phyloP scores from a whole-genome alignment of 1,140 invertebrate genomes.

The Drosophila azteca region DNA sequence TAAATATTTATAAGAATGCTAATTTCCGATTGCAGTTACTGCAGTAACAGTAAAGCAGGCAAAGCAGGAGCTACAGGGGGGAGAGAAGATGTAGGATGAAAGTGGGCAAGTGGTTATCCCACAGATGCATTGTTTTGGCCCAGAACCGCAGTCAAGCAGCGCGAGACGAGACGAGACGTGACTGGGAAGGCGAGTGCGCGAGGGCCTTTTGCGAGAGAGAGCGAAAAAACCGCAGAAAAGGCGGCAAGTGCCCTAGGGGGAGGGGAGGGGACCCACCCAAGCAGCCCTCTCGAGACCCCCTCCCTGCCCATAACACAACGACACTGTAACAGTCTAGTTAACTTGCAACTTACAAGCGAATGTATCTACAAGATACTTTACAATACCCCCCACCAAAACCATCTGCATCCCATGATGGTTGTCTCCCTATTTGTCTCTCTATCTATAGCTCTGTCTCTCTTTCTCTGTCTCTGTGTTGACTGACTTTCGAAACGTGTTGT shows the following conservation, averaged over 20 bases:
- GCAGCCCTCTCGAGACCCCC: background rate
- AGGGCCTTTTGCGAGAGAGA: slow-evolving; percentile 22
- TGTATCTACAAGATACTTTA: slow-evolving; percentile 70
- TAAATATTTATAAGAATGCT: slow-evolving; percentile 79
- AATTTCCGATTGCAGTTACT: slow-evolving; percentile 59
- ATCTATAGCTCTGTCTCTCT: slow-evolving; percentile 8
- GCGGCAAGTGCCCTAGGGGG: slow-evolving; percentile 55
- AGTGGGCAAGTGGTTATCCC: slow-evolving; percentile 17
- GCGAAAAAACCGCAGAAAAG: slow-evolving; percentile 50
- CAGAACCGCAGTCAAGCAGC: slow-evolving; percentile 70
- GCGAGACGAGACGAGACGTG: slow-evolving; percentile 7
- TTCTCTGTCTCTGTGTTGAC: slow-evolving; percentile 45
- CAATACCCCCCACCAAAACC: slow-evolving; percentile 24
- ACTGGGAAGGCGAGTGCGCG: background rate
- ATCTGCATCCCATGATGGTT: slow-evolving; percentile 8
- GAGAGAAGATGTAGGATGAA: slow-evolving; percentile 40
- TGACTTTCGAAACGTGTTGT: slow-evolving; percentile 81
- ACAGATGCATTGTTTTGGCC: slow-evolving; percentile 68
- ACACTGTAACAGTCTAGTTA: slow-evolving; percentile 79
- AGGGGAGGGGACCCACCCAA: no score
- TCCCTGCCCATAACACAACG: slow-evolving; percentile 29
- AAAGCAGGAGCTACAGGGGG: slow-evolving; percentile 48
- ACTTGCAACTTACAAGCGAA: slow-evolving; percentile 70
- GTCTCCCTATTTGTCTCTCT: slow-evolving; percentile 15
- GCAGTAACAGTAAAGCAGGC: slow-evolving; percentile 52